Evolutionary conservation across 1,140 invertebrate species (phyloP).

Genomic region (Drosophila busckii): DNA sequence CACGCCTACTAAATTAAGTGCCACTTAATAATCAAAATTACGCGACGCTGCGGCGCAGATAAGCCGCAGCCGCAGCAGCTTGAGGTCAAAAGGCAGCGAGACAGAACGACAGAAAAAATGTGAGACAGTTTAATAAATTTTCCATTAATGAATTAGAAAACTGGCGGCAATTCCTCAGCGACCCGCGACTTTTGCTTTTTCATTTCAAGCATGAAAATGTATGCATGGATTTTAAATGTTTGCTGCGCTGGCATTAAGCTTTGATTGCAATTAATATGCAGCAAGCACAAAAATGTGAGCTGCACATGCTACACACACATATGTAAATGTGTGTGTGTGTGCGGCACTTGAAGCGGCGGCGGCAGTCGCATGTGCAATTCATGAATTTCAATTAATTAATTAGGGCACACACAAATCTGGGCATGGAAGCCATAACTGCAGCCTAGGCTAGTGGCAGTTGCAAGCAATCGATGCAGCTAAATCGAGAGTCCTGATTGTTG

Average conservation of each 20-base stretch:
- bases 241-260: constrained; percentile 43
- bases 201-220: constrained; percentile 13
- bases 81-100: constrained; percentile 45
- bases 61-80: constrained; percentile 43
- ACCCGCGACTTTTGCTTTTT: constrained; percentile 54
- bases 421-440: background rate
- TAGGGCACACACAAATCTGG: constrained; percentile 70
- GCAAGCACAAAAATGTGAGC: constrained; percentile 44
- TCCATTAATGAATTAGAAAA: constrained; percentile 74
- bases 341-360: constrained; percentile 17
- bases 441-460: constrained; percentile 1
- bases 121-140: constrained; percentile 52
- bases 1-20: constrained; percentile 74
- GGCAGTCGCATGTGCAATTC: constrained; percentile 71
- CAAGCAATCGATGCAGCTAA: constrained; percentile 49
- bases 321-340: constrained; percentile 20
- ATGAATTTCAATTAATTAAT: constrained; percentile 76
- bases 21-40: constrained; percentile 76
- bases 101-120: constrained; percentile 5
- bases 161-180: constrained; percentile 56
- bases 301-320: too few relatives aligned
- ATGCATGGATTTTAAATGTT: constrained; percentile 47
- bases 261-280: constrained; percentile 72
- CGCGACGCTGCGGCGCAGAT: constrained; percentile 63
- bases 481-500: constrained; percentile 47